Evolutionary conservation across 2,797 vertebrate species (phyloP).

Genomic region (Malurus leucopterus): DNA sequence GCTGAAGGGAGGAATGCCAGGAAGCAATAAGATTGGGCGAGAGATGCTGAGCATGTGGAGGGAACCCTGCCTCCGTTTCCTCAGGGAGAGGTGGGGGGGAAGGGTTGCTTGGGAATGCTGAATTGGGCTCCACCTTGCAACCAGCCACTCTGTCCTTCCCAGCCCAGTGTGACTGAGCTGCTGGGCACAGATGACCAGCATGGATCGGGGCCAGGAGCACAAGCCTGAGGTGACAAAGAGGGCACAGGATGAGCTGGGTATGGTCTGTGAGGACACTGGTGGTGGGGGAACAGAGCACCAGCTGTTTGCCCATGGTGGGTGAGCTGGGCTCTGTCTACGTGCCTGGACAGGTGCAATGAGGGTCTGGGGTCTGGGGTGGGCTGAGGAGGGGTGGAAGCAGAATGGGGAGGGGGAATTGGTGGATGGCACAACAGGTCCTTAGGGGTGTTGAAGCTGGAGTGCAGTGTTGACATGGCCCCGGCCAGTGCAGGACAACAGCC

Average conservation of each 20-base stretch:
- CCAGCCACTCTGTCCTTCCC: neutral
- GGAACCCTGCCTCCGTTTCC: neutral
- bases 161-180: neutral
- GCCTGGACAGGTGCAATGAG: neutral
- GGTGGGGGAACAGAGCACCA: neutral
- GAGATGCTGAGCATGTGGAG: neutral
- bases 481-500: neutral
- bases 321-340: neutral
- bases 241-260: neutral
- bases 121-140: neutral
- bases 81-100: neutral
- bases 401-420: no score
- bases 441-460: neutral
- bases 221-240: neutral
- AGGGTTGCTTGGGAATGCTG: neutral
- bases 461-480: neutral
- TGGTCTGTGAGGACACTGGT: neutral
- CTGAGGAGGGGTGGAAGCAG: neutral
- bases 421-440: neutral
- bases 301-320: neutral
- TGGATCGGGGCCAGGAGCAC: neutral
- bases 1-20: neutral
- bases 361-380: neutral
- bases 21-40: neutral
- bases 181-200: rapidly evolving